Percentiles rank a stretch among this genome's conserved stretches.
Conservation (phyloP, 2,888 invertebrate species). For the Carabus problematicus region DNA sequence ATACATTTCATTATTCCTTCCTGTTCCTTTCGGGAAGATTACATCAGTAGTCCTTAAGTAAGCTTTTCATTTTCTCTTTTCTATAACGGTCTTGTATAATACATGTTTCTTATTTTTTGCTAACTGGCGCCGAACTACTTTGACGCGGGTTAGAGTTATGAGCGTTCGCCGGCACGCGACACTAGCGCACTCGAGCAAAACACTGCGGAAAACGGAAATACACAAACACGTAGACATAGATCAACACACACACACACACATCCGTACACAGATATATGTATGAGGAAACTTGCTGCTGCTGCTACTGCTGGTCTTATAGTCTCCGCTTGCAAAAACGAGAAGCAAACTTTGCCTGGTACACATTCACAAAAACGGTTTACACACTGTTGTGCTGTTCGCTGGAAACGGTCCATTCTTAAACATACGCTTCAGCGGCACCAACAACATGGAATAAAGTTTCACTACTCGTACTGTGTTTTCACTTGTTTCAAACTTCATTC, state of each 20-base stretch:
- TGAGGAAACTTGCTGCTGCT: too few species aligned
- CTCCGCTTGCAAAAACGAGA: conserved; percentile 11
- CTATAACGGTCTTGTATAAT: too few species aligned
- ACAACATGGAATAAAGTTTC: conserved; percentile 3
- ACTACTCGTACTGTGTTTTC: too few species aligned
- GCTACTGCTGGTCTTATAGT: background rate
- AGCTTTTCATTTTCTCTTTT: too few species aligned
- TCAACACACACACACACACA: background rate
- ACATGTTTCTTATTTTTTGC: background rate
- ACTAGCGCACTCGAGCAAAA: conserved; percentile 9
- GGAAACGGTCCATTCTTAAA: conserved; percentile 13
- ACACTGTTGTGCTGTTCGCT: conserved; percentile 11
- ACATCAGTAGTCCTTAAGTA: too few species aligned
- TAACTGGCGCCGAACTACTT: conserved; percentile 14
- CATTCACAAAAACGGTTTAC: conserved; percentile 19
- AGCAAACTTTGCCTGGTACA: conserved; percentile 8
- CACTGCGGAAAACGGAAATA: background rate
- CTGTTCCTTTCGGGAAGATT: too few species aligned
- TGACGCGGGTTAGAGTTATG: background rate
- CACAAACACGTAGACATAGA: background rate
- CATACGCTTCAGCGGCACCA: conserved; percentile 13
- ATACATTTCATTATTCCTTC: too few species aligned
- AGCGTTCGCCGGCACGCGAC: conserved; percentile 8
- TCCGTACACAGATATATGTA: background rate
- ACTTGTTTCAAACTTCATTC: too few species aligned